Evolutionary conservation across 2,113 vertebrate genomes (phyloP), one percentile per base, ranked within the genome.

Genomic region (Pelmatolapia mariae): DNA sequence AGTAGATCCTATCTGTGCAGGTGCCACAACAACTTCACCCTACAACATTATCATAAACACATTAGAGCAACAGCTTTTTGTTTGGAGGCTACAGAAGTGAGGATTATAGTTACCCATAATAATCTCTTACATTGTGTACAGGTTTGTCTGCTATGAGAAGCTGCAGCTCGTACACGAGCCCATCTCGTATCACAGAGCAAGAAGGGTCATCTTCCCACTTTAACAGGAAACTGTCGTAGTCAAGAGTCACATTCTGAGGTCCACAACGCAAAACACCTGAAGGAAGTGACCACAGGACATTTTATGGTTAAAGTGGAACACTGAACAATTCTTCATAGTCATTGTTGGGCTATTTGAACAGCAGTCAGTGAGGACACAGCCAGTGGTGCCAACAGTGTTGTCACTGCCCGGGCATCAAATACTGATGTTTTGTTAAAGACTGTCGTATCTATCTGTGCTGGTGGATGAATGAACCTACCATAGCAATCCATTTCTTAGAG

Each of bases 201-300:
- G 86, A 85, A 5, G 82, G 56, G n/a, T 89, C 73, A 24, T 94
- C 95, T 5, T 86, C 40, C 96, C 96, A 96, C 3, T 82, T 89
- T 16, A 95, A 4, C 43, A 29, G 33, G 10, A 96, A 56, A 4
- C 52, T 56, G 2, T 4, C 8, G 11, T 19, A 4, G 18, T 22
- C 45, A 4, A 89, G 7, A 2, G 12, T 63, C 84, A 95, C 52
- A 40, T 87, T 82, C 83, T 86, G 86, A 40, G 95, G 91, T 73
- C 24, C 88, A 79, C 90, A 95, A 2, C 4, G 36, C 4, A 45
- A 36, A 26, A 84, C 40, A 76, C 38, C 89, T 93, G 76, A 54
- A 18, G 18, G 36, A 19, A 76, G 26, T 2, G 6, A 53, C 52
- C 7, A 73, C 2, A 52, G n/a, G 3, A 13, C 1, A 38, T 36